Evolutionary conservation across 2,888 invertebrate genomes (phyloP), one percentile per base, ranked within the genome.

Genomic region (Muschampia staudingeri): DNA sequence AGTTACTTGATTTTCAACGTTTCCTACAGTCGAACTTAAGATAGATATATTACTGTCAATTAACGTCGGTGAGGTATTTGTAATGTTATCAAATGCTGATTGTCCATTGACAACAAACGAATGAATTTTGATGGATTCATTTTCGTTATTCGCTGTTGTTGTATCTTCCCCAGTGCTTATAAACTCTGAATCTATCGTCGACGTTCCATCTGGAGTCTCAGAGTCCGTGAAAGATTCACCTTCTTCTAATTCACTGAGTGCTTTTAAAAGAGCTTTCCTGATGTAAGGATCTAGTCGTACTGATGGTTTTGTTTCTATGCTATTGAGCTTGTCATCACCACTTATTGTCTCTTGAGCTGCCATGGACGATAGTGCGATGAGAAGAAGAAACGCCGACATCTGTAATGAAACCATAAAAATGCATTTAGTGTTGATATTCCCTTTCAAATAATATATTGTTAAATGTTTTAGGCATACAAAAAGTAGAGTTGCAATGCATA

Each of bases 181-280:
- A 84, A 94, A 92, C 70, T 97, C 97, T 0, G 97, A 94, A 75
- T 95, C 95, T 11, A 89, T 85, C 3, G 90, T 91, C 11, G 93
- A 91, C 25, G 91, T 89, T 14, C 89, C 90, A 61, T 94, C 94
- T 3, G 90, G 91, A 0, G 90, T 91, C 30, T 97, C 97, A 25
- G 94, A 91, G 75, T 96, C 97, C 5, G 97, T 97, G 34, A 91
- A 82, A 76, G 90, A 92, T 30, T 92, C 94, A 85, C 97, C 98
- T 85, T 97, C 97, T 93, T 98, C 98, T 75, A 98, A 94, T 89
- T 98, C 98, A 76, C 98, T 98, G 6, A 99, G 96, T 14, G 98
- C 98, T 94, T 98, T 98, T 7, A 98, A 94, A 67, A 98, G 94
- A 0, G 98, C 98, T 93, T 98, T 97, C 19, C 98, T 97, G 48